Base-by-base conservation (phyloP, 2,797 vertebrate genomes). In the Megalops cyprinoides region DNA sequence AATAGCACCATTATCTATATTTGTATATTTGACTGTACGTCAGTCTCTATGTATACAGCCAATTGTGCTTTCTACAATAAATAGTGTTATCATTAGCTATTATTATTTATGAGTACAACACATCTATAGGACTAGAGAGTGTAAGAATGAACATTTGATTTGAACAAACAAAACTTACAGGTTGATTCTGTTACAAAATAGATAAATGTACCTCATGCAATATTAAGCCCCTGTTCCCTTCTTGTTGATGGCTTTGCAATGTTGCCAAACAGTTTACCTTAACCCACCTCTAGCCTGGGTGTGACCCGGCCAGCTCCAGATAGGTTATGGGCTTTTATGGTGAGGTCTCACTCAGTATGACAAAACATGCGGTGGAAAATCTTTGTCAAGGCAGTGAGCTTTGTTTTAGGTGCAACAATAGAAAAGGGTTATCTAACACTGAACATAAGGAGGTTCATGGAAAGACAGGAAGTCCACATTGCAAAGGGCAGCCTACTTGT, bases 261-360 rank as follows among this genome's bases (percentile, higher is more conserved):
- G 51, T 74, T 74, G n/a, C 73, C 73, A 23, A 74, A 37, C 48
- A 23, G n/a, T 74, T 31, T 15, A 48, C 73, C 37, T 14, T 12
- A 74, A 42, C 73, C 51, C 73, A 46, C 44, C 46, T 48, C 46
- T 74, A 34, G 46, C 23, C 46, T n/a, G 25, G 23, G 34, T 25
- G 51, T 74, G 73, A 42, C 73, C 23, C 46, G 18, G 73, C 39
- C 44, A 28, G 73, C 44, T 48, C 51, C 73, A 74, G 44, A 74
- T 48, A 42, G 25, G 5, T 12, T 34, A 73, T 74, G 23, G 46
- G 73, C 51, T 48, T 74, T 42, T 42, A 49, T 42, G 42, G 51
- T 48, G 48, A 20, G 42, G 51, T 74, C 51, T 48, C 73, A 74
- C 42, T 74, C 42, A 51, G 46, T 37, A 8, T 0, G 20, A 23